Base-by-base conservation (phyloP, 1,140 invertebrate genomes). In the Lordiphosa mommai region DNA sequence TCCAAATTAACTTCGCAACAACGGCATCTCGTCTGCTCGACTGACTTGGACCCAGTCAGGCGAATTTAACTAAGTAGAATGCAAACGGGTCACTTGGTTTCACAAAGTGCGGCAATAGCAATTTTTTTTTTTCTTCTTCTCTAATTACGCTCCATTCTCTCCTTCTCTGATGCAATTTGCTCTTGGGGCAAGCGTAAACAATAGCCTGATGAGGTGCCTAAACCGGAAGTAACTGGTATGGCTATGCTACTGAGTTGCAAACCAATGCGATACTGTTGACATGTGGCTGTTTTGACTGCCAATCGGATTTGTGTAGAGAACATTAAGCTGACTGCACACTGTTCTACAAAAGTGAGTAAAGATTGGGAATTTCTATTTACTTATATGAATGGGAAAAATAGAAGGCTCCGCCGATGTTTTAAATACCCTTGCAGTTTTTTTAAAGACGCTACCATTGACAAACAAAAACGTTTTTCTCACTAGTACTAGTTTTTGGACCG, bases 1-100 rank as follows among this genome's bases (percentile, higher is more conserved):
- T 56, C 43, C 27, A 49, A n/a, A 55, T 41, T 48, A 50, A 64
- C 50, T 49, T 27, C 56, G 17, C 16, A 33, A 36, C 16, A 8
- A 2, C 14, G 16, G 16, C 17, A 13, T 50, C 7, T n/a, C 10
- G n/a, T 30, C 44, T 49, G 41, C 38, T 27, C 12, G 20, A 20
- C 4, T 41, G n/a, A n/a, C 12, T 10, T 10, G 0, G 23, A 27
- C 23, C 6, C 23, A 27, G 5, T 7, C 6, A 27, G 23, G 17
- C 6, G 17, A 20, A 41, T 27, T 12, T 41, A 41, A 41, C 13
- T 16, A 38, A 38, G 16, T 14, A 16, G 14, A 38, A n/a, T 16
- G 13, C 8, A 38, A 9, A 27, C 17, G 13, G 40, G 12, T 23
- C 40, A 43, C 40, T 29, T 29, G 27, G 13, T 29, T 43, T n/a